Conservation (phyloP, 1,140 invertebrate genomes). For the Odontomachus brunneus region DNA sequence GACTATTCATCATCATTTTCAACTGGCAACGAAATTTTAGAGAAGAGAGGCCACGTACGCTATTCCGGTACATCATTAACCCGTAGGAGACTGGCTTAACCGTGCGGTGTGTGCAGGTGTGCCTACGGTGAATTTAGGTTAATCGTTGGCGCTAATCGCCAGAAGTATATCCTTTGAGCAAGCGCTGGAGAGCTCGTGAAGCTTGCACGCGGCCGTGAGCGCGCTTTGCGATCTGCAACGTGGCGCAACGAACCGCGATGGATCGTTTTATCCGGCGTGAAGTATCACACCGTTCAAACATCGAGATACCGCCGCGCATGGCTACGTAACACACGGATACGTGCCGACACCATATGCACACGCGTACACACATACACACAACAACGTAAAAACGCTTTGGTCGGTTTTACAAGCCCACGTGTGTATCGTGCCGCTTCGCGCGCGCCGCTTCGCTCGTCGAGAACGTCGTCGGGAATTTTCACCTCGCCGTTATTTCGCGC, state of each 20-base stretch:
- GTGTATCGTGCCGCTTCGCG: too few relatives aligned
- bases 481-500: background rate
- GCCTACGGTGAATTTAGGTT: constrained; percentile 77
- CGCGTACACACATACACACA: too few relatives aligned
- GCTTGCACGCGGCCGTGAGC: constrained; percentile 10
- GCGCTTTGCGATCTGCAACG: constrained; percentile 16
- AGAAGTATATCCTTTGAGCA: constrained; percentile 62
- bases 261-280: constrained; percentile 39
- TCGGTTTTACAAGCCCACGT: background rate
- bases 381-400: too few relatives aligned
- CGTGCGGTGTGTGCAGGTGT: constrained; percentile 75
- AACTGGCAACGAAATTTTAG: constrained; percentile 63
- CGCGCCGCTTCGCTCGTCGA: too few relatives aligned
- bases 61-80: constrained; percentile 68
- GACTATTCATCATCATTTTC: constrained; percentile 58
- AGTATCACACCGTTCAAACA: constrained; percentile 9
- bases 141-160: constrained; percentile 79
- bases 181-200: constrained; percentile 67
- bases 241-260: constrained; percentile 30
- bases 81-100: constrained; percentile 70
- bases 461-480: too few relatives aligned
- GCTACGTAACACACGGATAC: too few relatives aligned
- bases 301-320: background rate
- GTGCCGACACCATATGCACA: too few relatives aligned
- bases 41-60: constrained; percentile 51